Evolutionary conservation across 2,113 vertebrate species (phyloP).

Genomic region (Calypte anna): DNA sequence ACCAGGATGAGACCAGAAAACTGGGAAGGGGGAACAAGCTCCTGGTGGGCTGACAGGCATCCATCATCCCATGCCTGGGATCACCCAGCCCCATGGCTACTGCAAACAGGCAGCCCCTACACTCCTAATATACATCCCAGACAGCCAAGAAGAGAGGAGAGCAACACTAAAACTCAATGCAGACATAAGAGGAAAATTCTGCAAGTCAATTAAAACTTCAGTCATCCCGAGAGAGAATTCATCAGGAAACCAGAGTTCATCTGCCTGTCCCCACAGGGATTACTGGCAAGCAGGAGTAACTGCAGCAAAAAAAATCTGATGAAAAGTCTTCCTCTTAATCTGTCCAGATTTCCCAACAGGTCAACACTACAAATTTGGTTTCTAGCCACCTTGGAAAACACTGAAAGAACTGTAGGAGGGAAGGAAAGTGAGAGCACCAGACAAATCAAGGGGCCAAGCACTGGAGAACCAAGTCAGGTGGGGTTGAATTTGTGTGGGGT

Average conservation of each 20-base stretch:
- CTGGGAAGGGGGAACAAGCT: not conserved
- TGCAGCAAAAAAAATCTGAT: not conserved
- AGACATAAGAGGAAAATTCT: not conserved
- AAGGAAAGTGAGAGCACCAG: not conserved
- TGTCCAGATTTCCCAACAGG: not conserved
- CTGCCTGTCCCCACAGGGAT: not conserved
- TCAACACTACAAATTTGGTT: not conserved
- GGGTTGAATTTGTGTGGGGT: not conserved
- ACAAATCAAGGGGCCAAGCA: fast-evolving
- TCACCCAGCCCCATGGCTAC: fast-evolving
- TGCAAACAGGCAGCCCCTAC: not conserved
- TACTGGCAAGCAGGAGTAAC: not conserved
- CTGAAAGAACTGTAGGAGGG: not conserved
- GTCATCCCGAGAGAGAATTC: not conserved
- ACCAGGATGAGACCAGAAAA: not conserved
- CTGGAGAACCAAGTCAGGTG: not conserved
- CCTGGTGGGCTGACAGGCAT: not conserved
- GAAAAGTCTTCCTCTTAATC: not conserved
- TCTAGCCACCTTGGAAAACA: not conserved
- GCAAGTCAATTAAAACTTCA: not conserved
- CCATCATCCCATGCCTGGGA: fast-evolving
- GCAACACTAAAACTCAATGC: not conserved
- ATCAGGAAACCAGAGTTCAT: not conserved
- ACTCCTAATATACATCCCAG: not conserved
- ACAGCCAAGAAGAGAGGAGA: not conserved